A percentile compares a stretch with the other conserved stretches of the same genome.
Conservation (phyloP, 2,113 vertebrate species). For the Actenoides hombroni region DNA sequence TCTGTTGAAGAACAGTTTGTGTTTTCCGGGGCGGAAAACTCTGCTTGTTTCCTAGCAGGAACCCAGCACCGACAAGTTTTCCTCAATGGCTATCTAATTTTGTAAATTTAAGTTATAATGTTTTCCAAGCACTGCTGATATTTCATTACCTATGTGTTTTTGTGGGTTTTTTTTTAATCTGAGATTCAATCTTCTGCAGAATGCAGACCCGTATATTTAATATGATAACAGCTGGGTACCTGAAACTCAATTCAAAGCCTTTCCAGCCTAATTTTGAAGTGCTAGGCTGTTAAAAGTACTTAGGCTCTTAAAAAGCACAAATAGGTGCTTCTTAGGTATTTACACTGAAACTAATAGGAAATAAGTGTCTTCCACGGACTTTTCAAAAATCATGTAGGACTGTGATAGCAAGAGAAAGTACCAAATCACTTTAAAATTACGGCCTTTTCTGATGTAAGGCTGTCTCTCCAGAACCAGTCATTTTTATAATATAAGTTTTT, state of each 20-base stretch:
- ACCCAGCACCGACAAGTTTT: neutral
- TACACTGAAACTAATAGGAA: neutral
- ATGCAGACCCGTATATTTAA: neutral
- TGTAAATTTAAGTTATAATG: neutral
- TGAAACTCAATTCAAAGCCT: neutral
- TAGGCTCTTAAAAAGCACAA: neutral
- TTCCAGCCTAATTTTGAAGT: neutral
- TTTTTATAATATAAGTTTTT: neutral
- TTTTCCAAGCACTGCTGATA: neutral
- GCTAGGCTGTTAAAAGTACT: neutral
- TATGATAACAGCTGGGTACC: neutral
- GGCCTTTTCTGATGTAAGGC: neutral
- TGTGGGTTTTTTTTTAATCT: neutral
- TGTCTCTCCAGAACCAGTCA: neutral
- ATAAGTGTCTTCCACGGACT: neutral
- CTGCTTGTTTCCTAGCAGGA: conserved; percentile 4
- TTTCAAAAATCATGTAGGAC: neutral
- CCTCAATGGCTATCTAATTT: neutral
- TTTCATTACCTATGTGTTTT: neutral
- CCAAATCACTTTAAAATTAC: neutral
- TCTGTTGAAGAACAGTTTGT: neutral
- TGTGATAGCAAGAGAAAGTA: neutral
- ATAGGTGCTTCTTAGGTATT: neutral
- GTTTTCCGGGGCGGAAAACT: neutral
- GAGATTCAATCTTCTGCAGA: neutral